Evolutionary conservation across 1,140 invertebrate species (phyloP), one percentile per base, ranked within the genome.

Genomic region (Cotesia typhae): DNA sequence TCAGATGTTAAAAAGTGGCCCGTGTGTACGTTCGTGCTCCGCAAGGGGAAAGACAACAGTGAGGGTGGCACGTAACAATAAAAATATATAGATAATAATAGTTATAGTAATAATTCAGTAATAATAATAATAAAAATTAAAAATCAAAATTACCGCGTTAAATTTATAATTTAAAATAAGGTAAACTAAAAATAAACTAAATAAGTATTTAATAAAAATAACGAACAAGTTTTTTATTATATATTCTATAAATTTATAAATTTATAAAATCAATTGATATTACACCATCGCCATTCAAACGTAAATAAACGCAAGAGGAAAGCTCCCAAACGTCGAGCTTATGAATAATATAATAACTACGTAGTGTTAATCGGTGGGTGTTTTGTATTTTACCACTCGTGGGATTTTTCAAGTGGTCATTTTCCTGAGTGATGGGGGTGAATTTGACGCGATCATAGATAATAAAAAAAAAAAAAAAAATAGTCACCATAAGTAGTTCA

Each of bases 221-320:
- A 12, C 4, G 5, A 55, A 55, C 6, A 47, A 9, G 38, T 47
- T 47, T 55, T n/a, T 55, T 55, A n/a, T 4, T n/a, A n/a, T 14
- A 12, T 55, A 55, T 55, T 55, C 5, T 1, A 5, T 55, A 55
- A 55, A 14, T 14, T 55, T 55, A 6, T n/a, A 3, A 55, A 14
- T 5, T 55, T 14, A 14, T 55, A 55, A 55, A 14, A 55, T 55
- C 17, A 14, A 55, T 55, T 55, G 17, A 55, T 17, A n/a, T 14
- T 55, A 3, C 12, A 28, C 53, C 28, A 59, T 28, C 57, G 57
- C 57, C 57, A 59, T 59, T 59, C 57, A 59, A 59, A 59, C 57
- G 17, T 59, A 59, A 59, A 59, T 59, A 59, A 59, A 59, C 17
- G 4, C 17, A 59, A 28, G 7, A 59, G 5, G 9, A 55, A 59